Base-by-base conservation (phyloP, 2,888 invertebrate genomes). In the Herminia tarsipennalis region DNA sequence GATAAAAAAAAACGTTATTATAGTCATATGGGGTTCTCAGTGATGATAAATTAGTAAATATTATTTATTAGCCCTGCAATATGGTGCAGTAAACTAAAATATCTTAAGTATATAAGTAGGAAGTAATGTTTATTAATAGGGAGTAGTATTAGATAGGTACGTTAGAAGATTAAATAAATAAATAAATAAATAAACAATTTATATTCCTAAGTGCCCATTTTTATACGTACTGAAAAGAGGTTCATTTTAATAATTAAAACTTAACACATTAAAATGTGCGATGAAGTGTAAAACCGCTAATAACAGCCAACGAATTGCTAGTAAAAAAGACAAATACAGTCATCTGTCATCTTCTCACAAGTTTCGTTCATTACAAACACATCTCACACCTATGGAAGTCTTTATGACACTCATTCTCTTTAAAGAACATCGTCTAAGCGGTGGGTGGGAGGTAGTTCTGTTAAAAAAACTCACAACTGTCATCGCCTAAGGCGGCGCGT, bases 401-500 rank as follows among this genome's bases (percentile, higher is more conserved):
- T 36, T 37, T 48, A 47, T 37, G 32, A 25, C 24, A 20, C 42
- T 13, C 39, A 35, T 27, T 30, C 34, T 29, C 37, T 42, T 36
- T 20, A 22, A 41, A 50, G 34, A 53, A 46, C 37, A 33, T 35
- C 18, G 14, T 25, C 10, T 24, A 13, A 34, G 42, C 24, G 32
- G 44, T 57, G 46, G 56, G 60, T 57, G 58, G 48, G 50, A 56
- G 34, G 28, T 22, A 13, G 29, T 28, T 46, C 40, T 38, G 48
- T 52, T 52, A 73, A 72, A 67, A n/a, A 71, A 69, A 56, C 48
- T 48, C 52, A 56, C 78, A 82, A 78, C 81, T 83, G 81, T 76
- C 77, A 73, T 57, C 70, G 79, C 78, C 75, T 37, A 32, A 56
- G 80, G 81, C 79, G 57, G 69, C 76, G 73, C 75, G 79, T 78